Conservation (phyloP, 2,888 invertebrate species). For the Synanthedon tipuliformis region DNA sequence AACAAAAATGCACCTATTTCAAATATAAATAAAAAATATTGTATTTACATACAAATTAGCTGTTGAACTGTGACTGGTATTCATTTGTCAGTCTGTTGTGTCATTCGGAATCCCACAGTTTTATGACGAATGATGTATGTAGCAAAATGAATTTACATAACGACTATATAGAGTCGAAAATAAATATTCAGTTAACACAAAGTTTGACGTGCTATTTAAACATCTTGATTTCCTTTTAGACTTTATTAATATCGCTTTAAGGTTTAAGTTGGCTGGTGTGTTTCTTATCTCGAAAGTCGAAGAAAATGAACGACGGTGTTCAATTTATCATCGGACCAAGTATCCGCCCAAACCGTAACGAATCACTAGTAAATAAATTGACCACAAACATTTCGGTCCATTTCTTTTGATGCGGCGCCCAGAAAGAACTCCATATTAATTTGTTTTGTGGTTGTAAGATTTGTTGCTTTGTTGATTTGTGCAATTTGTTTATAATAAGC, state of each 20-base stretch:
- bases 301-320: conserved; percentile 50
- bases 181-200: conserved; percentile 12
- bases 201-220: conserved; percentile 8
- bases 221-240: conserved; percentile 10
- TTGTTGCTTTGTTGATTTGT: conserved; percentile 21
- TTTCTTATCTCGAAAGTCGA: conserved; percentile 13
- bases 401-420: conserved; percentile 46
- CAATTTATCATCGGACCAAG: conserved; percentile 64
- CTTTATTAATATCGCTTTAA: conserved; percentile 14
- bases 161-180: conserved; percentile 31
- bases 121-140: conserved; percentile 10
- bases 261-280: conserved; percentile 18
- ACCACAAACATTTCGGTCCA: conserved; percentile 56
- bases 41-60: conserved; percentile 63
- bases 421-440: conserved; percentile 34
- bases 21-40: conserved; percentile 19
- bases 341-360: conserved; percentile 65
- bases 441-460: conserved; percentile 28
- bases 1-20: background rate
- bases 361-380: conserved; percentile 67
- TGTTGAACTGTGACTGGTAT: conserved; percentile 55
- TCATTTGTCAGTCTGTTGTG: conserved; percentile 61
- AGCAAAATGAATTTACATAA: conserved; percentile 22
- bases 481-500: conserved; percentile 4
- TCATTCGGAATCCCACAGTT: conserved; percentile 46